Evolutionary conservation across 1,140 invertebrate species (phyloP).

Genomic region (Pogonus chalceus): DNA sequence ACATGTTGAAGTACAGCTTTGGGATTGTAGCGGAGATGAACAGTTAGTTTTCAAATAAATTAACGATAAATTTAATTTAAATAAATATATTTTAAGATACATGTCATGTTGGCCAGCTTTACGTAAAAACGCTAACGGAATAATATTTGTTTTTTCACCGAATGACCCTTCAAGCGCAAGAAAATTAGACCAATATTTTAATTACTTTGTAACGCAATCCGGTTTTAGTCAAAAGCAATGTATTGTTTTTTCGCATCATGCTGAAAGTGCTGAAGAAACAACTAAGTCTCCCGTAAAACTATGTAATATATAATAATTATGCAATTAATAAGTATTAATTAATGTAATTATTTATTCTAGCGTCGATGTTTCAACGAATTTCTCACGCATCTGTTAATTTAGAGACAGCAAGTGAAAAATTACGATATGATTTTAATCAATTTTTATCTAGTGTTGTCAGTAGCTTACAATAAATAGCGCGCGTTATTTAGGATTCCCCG

Average conservation of each 20-base stretch:
- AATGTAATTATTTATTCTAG: conserved; percentile 10
- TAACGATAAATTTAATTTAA: not conserved
- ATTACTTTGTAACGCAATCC: conserved; percentile 15
- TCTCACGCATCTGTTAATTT: conserved; percentile 15
- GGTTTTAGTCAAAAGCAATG: conserved; percentile 11
- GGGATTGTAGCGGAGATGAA: conserved; percentile 17
- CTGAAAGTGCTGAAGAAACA: not conserved
- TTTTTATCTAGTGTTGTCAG: conserved; percentile 7
- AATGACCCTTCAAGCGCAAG: conserved; percentile 12
- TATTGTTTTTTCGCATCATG: conserved; percentile 10
- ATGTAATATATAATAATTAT: no score
- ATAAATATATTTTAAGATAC: conserved; percentile 12
- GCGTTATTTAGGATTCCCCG: no score
- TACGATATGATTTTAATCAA: conserved; percentile 16
- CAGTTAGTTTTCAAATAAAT: conserved; percentile 3
- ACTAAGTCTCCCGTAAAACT: conserved; percentile 12
- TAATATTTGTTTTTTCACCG: conserved; percentile 15
- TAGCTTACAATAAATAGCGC: no score
- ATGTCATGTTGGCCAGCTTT: conserved; percentile 14
- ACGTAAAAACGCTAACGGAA: conserved; percentile 12
- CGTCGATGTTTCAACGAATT: conserved; percentile 12
- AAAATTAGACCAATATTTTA: conserved; percentile 16
- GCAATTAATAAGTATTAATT: no score
- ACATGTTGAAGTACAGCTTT: conserved; percentile 16
- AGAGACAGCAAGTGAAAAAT: conserved; percentile 14